Evolutionary conservation across 1,140 invertebrate species (phyloP).

Genomic region (Anagrus nilaparvatae): DNA sequence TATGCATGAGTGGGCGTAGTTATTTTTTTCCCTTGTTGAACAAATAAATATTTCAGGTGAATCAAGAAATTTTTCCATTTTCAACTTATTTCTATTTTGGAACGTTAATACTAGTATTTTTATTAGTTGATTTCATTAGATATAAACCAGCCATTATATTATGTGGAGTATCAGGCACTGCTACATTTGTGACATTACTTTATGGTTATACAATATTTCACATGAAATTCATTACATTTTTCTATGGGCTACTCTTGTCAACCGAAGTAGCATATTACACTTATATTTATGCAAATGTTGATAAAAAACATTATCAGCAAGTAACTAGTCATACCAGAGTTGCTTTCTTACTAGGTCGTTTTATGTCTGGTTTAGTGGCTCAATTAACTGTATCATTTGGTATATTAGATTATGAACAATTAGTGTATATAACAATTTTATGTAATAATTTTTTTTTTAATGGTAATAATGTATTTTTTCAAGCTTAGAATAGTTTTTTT

Average conservation of each 20-base stretch:
- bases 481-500: too few species aligned
- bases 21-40: too few species aligned
- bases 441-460: conserved; percentile 35
- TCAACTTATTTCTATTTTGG: conserved; percentile 70
- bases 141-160: conserved; percentile 82
- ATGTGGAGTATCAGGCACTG: conserved; percentile 43
- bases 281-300: conserved; percentile 88
- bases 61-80: conserved; percentile 68
- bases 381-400: conserved; percentile 56
- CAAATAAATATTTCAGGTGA: conserved; percentile 57
- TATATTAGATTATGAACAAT: conserved; percentile 51
- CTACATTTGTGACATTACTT: conserved; percentile 31
- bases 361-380: conserved; percentile 54
- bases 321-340: conserved; percentile 68
- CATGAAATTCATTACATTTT: conserved; percentile 41
- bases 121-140: conserved; percentile 71
- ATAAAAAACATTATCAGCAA: conserved; percentile 60
- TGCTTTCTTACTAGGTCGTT: conserved; percentile 61
- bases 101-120: conserved; percentile 62
- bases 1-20: too few species aligned
- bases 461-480: too few species aligned
- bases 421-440: conserved; percentile 61
- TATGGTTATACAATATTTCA: conserved; percentile 33
- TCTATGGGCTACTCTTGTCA: conserved; percentile 76
- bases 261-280: conserved; percentile 87